Evolutionary conservation across 2,888 invertebrate species (phyloP), one percentile per base, ranked within the genome.

Genomic region (Ennomos fuscantarius): DNA sequence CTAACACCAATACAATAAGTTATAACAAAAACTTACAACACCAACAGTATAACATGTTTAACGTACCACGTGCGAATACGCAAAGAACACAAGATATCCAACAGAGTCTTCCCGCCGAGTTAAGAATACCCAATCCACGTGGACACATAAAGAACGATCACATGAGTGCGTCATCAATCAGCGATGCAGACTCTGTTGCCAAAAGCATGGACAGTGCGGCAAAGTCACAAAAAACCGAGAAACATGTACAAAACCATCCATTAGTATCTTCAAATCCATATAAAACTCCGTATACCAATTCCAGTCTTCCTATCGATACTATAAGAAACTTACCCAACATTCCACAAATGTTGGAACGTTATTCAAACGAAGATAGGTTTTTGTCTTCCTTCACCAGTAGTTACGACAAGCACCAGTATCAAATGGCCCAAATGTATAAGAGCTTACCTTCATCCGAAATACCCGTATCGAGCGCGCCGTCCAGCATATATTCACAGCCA

Each of bases 261-360:
- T 63, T 89, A 46, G 83, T 82, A n/a, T 79, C 73, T 53, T 79
- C 89, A n/a, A 79, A 85, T 62, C 81, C 84, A 1, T 92, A 90
- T 63, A 92, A 91, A 72, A 78, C 87, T 34, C 82, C 89, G 8
- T 91, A 88, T 53, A 83, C 79, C 60, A 73, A 81, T 47, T 80
- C 91, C 1, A 66, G 89, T 9, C 78, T 93, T 46, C 89, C 92
- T 39, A 84, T 94, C 55, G 94, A 94, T 48, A 87, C 91, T 40
- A 76, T 94, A 57, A 83, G 94, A 39, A 94, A 93, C 77, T 79
- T 94, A 57, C 90, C 93, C 6, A 94, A 92, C 74, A 84, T 94
- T 58, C 93, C 94, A 10, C 94, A 94, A 79, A 94, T 94, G 80
- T 86, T 94, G 43, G 94, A 94, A 69, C 81, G 94, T 42, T 94